Evolutionary conservation across 2,113 vertebrate species (phyloP), one percentile per base, ranked within the genome.

Genomic region (Mus spicilegus): DNA sequence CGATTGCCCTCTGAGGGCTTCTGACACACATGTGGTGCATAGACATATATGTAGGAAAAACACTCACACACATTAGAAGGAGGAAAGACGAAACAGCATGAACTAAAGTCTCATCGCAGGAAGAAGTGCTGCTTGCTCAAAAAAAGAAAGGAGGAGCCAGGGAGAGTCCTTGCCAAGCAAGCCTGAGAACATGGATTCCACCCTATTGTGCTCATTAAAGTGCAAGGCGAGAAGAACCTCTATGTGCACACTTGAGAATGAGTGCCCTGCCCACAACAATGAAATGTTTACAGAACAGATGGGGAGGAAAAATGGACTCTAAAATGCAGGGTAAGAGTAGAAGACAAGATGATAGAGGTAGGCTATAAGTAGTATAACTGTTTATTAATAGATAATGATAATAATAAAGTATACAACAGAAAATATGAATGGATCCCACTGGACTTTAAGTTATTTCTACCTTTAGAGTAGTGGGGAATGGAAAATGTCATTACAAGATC

Each of bases 391-490:
- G 42, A 30, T 65, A 65, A 5, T 63, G 46, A 20, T 67, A 69
- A 36, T 13, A 30, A 0, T 6, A 1, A 4, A 78, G 6, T 5
- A 0, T 3, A 19, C 30, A 13, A 58, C 42, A 80, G 49, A 42
- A 56, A 90, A 22, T 0, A 56, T 0, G 2, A 72, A 46, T 0
- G 11, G 81, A 22, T 33, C 7, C 26, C 3, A 39, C 11, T 0
- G 9, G 0, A 0, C 30, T 20, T 11, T 12, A 49, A 73, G 17
- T 6, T 11, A 39, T 6, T 75, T 78, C 63, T 80, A 22, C 51
- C 7, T 87, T 36, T 51, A n/a, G 8, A 82, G 28, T 6, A 39
- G 46, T 28, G 26, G 30, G 63, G 26, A 73, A 7, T 24, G 6
- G 16, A 56, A 39, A 65, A n/a, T n/a, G n/a, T 42, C n/a, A 16